Evolutionary conservation across 92 coral and sea anemone species (phyloP).

Genomic region (Phenganax marumi): DNA sequence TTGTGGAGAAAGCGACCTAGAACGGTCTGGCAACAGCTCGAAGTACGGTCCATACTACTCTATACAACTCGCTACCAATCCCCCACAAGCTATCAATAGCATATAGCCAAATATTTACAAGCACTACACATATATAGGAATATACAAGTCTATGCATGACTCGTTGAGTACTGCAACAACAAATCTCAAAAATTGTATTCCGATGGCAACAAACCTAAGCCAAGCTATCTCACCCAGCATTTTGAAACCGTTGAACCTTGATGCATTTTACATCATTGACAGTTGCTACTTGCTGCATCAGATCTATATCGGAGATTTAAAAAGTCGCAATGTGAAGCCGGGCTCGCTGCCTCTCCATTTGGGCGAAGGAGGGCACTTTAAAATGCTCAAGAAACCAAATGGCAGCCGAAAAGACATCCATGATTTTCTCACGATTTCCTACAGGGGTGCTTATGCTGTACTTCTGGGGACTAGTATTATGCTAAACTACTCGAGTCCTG

Average conservation of each 20-base stretch:
- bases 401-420: slow-evolving; percentile 7
- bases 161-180: not conserved
- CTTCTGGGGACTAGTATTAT: slow-evolving; percentile 24
- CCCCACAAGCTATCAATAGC: slow-evolving; percentile 10
- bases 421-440: slow-evolving; percentile 22
- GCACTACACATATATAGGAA: not conserved
- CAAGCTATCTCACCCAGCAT: not conserved
- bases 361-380: slow-evolving; percentile 20
- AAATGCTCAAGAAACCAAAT: not conserved
- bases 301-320: slow-evolving; percentile 7
- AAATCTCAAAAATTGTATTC: not conserved
- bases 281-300: not conserved
- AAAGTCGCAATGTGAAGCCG: not conserved
- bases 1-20: too few relatives aligned
- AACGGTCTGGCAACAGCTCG: too few relatives aligned
- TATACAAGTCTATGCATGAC: slow-evolving; percentile 4
- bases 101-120: not conserved
- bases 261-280: slow-evolving; percentile 5
- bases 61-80: slow-evolving; percentile 3
- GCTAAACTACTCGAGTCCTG: not conserved
- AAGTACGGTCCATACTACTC: too few relatives aligned
- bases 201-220: not conserved
- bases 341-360: slow-evolving; percentile 5
- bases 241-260: not conserved
- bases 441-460: slow-evolving; percentile 21